Conservation (phyloP, 2,797 vertebrate genomes). For the Coendou prehensilis region DNA sequence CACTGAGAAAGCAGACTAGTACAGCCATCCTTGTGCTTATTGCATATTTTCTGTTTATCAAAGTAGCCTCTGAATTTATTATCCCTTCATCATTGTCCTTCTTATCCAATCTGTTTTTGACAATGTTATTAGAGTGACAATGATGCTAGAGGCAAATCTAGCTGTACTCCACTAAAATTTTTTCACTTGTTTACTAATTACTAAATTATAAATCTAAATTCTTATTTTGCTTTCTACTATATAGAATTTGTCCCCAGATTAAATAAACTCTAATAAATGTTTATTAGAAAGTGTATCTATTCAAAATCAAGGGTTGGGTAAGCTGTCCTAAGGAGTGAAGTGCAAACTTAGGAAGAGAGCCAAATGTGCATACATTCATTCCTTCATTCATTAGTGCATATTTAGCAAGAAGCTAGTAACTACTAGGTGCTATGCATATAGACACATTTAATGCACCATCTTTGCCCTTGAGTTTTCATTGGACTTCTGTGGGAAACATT, state of each 20-base stretch:
- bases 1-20: background rate
- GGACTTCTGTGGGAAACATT: background rate
- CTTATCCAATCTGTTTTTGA: background rate
- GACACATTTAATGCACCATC: background rate
- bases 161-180: background rate
- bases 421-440: background rate
- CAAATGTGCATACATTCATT: background rate
- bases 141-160: background rate
- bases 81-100: background rate
- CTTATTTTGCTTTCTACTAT: background rate
- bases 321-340: background rate
- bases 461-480: slow-evolving; percentile 24
- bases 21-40: background rate
- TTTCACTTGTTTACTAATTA: background rate
- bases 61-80: background rate
- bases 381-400: background rate
- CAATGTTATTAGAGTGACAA: background rate
- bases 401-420: background rate
- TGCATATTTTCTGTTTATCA: background rate
- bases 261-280: background rate
- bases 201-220: slow-evolving; percentile 34
- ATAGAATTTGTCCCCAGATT: background rate
- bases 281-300: background rate
- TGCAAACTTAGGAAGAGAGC: background rate
- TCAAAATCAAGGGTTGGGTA: background rate